Percentiles rank a stretch among this genome's conserved stretches.
These are phyloP conservation scores for Pentalonia nigronervosa DNA, from an alignment of 1,140 invertebrate genomes.

Conservation along the genomic window DNA sequence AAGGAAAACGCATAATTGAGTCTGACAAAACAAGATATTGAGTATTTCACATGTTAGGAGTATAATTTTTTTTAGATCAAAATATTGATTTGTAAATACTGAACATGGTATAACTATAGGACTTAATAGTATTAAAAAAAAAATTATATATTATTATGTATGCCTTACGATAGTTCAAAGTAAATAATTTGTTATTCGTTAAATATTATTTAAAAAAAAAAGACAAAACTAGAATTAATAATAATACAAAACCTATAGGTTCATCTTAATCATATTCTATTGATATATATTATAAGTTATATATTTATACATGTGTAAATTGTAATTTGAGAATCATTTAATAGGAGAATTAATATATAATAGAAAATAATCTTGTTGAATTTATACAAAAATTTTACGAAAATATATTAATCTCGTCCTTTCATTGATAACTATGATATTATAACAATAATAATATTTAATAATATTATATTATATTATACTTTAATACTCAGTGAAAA, in stretches of 20 bases:
- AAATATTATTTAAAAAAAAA: constrained; percentile 20
- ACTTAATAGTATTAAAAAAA: constrained; percentile 49
- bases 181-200: constrained; percentile 39
- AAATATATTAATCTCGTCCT: constrained; percentile 43
- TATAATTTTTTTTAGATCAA: constrained; percentile 46
- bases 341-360: constrained; percentile 50
- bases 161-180: constrained; percentile 53
- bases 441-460: not conserved
- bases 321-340: constrained; percentile 49
- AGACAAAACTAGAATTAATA: constrained; percentile 36
- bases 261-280: constrained; percentile 34
- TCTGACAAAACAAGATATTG: constrained; percentile 46
- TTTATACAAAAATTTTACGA: constrained; percentile 43
- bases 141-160: constrained; percentile 46
- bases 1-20: constrained; percentile 47
- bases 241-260: not conserved
- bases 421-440: not conserved
- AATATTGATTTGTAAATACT: constrained; percentile 57
- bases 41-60: constrained; percentile 39
- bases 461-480: not conserved
- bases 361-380: constrained; percentile 55
- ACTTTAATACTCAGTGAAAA: not conserved
- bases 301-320: constrained; percentile 42
- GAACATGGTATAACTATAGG: constrained; percentile 55
- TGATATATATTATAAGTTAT: constrained; percentile 47